Evolutionary conservation across 1,140 invertebrate species (phyloP), one percentile per base, ranked within the genome.

Genomic region (Neotoxoptera formosana): DNA sequence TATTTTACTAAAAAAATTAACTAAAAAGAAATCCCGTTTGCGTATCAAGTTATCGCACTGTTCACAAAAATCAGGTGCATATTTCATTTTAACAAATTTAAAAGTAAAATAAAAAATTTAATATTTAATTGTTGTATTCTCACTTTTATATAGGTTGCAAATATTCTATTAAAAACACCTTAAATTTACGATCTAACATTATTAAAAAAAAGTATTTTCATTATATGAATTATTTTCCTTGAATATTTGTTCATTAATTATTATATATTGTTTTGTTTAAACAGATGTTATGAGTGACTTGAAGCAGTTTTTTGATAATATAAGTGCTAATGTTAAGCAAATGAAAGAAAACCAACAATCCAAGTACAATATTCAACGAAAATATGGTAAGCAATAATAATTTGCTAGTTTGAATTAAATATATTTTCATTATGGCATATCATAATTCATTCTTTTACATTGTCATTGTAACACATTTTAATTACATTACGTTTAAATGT

Each of bases 291-390:
- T 93, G 91, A 51, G 76, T 21, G 81, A 93, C 53, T 41, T 93
- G 34, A 93, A 93, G 81, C 91, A 84, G 47, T 93, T 93, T 93
- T 93, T 93, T 41, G 91, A 93, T 93, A 83, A 84, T 84, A 93
- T 93, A 53, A 93, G 76, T 93, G 76, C 91, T 36, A 93, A 84
- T 41, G 91, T 93, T 14, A 93, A 93, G 53, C 67, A 93, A 84
- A 83, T 93, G 91, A 93, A 93, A 93, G 76, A 84, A n/a, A 93
- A 84, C 23, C 67, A 92, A 30, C 45, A 83, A 36, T 51, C 76
- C 3, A 93, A 51, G 20, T 51, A 93, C 48, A 93, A 93, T 25
- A 90, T 90, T 60, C 91, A 93, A 84, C 48, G 76, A 53, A 93
- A 93, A 93, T 81, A 86, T 45, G 91, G 91, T 84, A 84, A 84